Evolutionary conservation across 2,797 vertebrate genomes (phyloP), one percentile per base, ranked within the genome.

Genomic region (Megaceryle alcyon): DNA sequence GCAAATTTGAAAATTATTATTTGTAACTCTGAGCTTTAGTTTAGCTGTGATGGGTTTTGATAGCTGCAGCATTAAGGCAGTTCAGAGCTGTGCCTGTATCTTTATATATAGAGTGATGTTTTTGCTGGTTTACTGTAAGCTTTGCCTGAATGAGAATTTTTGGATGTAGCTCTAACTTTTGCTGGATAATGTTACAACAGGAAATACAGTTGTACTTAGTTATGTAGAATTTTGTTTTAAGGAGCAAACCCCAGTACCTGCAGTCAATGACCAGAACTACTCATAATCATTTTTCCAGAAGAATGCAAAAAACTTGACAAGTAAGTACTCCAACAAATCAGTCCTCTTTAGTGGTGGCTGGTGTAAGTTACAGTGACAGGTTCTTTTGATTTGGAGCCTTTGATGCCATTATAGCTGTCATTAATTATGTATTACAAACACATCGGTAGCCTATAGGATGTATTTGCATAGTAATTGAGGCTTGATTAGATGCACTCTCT

Each of bases 401-500:
- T 92, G 59, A 48, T 93, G 92, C 87, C 83, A 71, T 96, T 95
- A 88, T 43, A 86, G 72, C 83, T 89, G 69, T 88, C 92, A 94
- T 97, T 97, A 97, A 97, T 97, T 96, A 96, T 92, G 86, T 95
- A 86, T 97, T 96, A 59, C 68, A 94, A 92, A 96, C 88, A 75
- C 64, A 86, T 91, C 92, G 73, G 94, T 90, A 95, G 90, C 94
- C 94, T 92, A 87, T 90, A 90, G 95, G 94, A 95, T 90, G 79
- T 79, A 94, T 97, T 97, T 98, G 94, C 94, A 96, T 91, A 93
- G 96, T 94, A 97, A 98, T 77, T 97, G 88, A 95, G 89, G 96
- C 95, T 97, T 97, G 95, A 97, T 97, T 96, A 92, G 91, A 83
- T 86, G 77, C 92, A 96, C 33, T 83, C 76, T 97, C 94, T 96